Percentiles rank a stretch among this genome's conserved stretches.
Conservation (phyloP, 2,888 invertebrate species). For the Anaspis maculata region DNA sequence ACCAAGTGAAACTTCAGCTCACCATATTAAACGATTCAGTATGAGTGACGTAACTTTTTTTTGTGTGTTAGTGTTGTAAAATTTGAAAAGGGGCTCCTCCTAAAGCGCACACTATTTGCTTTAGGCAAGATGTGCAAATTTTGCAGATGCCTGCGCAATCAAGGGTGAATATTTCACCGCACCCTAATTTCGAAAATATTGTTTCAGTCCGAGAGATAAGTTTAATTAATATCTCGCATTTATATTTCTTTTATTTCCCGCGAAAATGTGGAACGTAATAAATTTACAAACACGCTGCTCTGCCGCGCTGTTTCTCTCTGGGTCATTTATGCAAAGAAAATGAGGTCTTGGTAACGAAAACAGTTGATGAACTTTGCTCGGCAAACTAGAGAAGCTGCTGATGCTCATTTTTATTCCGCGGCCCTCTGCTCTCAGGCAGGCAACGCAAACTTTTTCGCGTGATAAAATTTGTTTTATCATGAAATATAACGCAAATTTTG, state of each 20-base stretch:
- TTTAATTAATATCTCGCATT: conserved; percentile 11
- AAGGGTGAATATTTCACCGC: too few relatives aligned
- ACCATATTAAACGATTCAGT: too few relatives aligned
- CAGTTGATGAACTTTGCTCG: conserved; percentile 2
- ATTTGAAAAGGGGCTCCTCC: too few relatives aligned
- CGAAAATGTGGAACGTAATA: conserved; percentile 8
- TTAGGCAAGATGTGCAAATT: too few relatives aligned
- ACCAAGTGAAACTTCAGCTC: too few relatives aligned
- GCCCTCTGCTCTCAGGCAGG: neutral
- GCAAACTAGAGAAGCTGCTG: conserved; percentile 2
- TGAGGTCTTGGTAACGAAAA: conserved; percentile 4
- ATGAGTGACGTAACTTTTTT: too few relatives aligned
- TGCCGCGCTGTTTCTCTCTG: conserved; percentile 1
- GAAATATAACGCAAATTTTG: neutral
- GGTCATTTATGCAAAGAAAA: conserved; percentile 7
- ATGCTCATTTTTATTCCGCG: conserved; percentile 3
- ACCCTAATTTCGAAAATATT: conserved; percentile 2
- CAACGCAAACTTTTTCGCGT: neutral
- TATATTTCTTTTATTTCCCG: conserved; percentile 10
- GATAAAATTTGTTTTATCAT: neutral
- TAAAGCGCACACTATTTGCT: too few relatives aligned
- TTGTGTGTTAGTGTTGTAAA: too few relatives aligned
- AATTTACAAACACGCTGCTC: conserved; percentile 5
- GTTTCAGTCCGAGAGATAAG: neutral
- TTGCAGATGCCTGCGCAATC: too few relatives aligned